Base-by-base conservation (phyloP, 2,888 invertebrate species). In the Caenorhabditis panamensis region DNA sequence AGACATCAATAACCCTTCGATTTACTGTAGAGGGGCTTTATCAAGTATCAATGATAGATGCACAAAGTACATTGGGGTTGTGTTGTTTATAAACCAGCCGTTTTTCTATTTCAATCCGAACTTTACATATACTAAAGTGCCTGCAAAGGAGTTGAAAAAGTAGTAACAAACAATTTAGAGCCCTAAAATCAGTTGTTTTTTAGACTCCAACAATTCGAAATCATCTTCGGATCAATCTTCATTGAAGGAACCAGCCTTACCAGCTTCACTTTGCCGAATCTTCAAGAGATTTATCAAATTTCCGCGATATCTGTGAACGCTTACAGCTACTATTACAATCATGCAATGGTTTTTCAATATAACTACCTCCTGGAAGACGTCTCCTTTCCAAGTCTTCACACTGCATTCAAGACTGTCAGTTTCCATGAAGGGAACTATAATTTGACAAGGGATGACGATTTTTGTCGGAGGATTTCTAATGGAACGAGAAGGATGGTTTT, bases 1-100 rank as follows among this genome's bases (percentile, higher is more conserved):
- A 73, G 73, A 49, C 26, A 73, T 73, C 8, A 73, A 66, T 20
- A 66, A 73, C 49, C 73, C 73, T 16, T 66, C 59, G 20, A 56
- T 41, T 8, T 73, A 73, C 26, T 73, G 73, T 18, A 26, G 51
- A 5, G 73, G 73, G 26, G 41, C 56, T 16, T 16, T 73, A 4
- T 58, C 73, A 4, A 6, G 49, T 9, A 24, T 73, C 0, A 63
- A 41, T 16, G 64, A 73, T 2, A 24, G 73, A 20, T 73, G 73
- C 41, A 73, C 59, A n/a, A 24, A 41, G 13, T 73, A 73, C 24
- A 58, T 73, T 28, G 73, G 73, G 37, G 54, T 66, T 20, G 47
- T 73, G 26, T 1, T 73, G 2, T 73, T 58, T 26, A 11, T 22
- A 1, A 63, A 64, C 37, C 16, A 24, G n/a, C 13, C 37, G 4